These are phyloP conservation scores for Cheilosia pagana DNA, from an alignment of 2,888 invertebrate species.

Conservation along the genomic window DNA sequence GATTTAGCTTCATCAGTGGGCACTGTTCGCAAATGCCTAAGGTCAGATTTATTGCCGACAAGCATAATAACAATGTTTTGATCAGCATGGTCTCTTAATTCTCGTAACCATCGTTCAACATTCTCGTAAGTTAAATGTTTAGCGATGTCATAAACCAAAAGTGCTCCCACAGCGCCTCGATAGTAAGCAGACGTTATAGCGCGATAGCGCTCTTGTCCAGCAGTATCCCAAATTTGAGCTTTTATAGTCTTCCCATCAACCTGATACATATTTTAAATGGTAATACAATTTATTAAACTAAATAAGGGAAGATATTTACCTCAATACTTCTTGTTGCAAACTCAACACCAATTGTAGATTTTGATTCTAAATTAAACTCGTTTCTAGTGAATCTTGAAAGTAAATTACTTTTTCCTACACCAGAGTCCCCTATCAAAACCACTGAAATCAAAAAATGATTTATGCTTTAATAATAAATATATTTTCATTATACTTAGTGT, in stretches of 20 bases:
- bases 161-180: slow-evolving; percentile 99
- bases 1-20: slow-evolving; percentile 99
- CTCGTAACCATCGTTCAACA: slow-evolving; percentile 99
- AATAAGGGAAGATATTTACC: slow-evolving; percentile 84
- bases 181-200: slow-evolving; percentile 99
- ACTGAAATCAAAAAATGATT: slow-evolving; percentile 86
- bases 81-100: slow-evolving; percentile 99
- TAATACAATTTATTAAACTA: neutral
- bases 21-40: slow-evolving; percentile 97
- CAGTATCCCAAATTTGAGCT: slow-evolving; percentile 99
- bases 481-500: too few species aligned
- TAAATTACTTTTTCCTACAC: slow-evolving; percentile 99
- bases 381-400: slow-evolving; percentile 99
- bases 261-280: slow-evolving; percentile 83
- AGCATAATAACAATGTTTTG: slow-evolving; percentile 99
- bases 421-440: slow-evolving; percentile 99
- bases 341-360: slow-evolving; percentile 99
- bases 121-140: slow-evolving; percentile 99
- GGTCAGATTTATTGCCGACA: slow-evolving; percentile 98
- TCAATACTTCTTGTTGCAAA: slow-evolving; percentile 99
- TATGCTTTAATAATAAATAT: too few species aligned
- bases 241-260: slow-evolving; percentile 99
- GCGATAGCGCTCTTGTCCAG: slow-evolving; percentile 97
- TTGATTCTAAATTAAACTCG: slow-evolving; percentile 99
- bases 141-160: slow-evolving; percentile 99